phyloP scores from a whole-genome alignment of 2,113 vertebrate genomes.

The Origma solitaria region DNA sequence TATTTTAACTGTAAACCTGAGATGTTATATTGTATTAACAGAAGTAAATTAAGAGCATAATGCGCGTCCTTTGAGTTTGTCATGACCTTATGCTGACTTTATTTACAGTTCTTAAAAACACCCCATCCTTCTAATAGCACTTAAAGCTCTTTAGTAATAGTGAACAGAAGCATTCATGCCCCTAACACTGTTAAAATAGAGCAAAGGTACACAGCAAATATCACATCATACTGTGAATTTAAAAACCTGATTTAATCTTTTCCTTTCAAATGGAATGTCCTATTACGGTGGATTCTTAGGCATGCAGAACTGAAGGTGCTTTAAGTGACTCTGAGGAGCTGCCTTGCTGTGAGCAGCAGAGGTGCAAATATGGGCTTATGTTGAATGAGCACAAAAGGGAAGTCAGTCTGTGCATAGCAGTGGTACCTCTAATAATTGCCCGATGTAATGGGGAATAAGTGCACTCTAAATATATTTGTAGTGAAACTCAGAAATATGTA shows the following conservation, averaged over 20 bases:
- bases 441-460: not conserved
- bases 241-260: not conserved
- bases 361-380: not conserved
- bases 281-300: fast-evolving
- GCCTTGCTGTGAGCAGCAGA: not conserved
- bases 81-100: not conserved
- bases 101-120: not conserved
- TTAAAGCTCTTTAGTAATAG: not conserved
- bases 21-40: not conserved
- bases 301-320: not conserved
- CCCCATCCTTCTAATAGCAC: not conserved
- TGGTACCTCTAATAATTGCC: not conserved
- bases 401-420: not conserved
- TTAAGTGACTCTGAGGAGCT: not conserved
- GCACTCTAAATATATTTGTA: not conserved
- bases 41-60: not conserved
- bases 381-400: not conserved
- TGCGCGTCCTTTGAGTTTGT: not conserved
- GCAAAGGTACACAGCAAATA: not conserved
- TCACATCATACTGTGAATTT: not conserved
- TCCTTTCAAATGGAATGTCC: not conserved
- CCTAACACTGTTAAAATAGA: not conserved
- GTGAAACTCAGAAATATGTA: not conserved
- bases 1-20: not conserved
- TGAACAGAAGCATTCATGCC: not conserved